Evolutionary conservation across 2,888 invertebrate species (phyloP).

Genomic region (Pecten maximus): DNA sequence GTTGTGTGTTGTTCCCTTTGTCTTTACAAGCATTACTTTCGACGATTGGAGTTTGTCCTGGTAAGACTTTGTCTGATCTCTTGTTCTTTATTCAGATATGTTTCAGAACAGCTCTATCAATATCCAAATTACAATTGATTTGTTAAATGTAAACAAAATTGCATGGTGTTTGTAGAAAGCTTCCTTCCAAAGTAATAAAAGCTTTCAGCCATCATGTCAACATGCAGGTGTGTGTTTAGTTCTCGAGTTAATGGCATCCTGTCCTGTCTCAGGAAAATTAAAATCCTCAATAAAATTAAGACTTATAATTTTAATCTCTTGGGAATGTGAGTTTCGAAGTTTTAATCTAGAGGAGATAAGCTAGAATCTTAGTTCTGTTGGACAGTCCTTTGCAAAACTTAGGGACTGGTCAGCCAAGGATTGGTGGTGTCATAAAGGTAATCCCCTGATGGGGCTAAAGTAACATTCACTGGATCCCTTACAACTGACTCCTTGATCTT

Average conservation of each 20-base stretch:
- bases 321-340: too few species aligned
- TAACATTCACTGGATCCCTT: neutral
- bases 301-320: too few species aligned
- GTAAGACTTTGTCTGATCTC: constrained; percentile 50
- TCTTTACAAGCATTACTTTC: constrained; percentile 57
- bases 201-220: too few species aligned
- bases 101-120: neutral
- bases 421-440: neutral
- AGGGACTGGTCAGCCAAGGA: too few species aligned
- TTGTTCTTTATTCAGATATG: constrained; percentile 26
- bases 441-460: neutral
- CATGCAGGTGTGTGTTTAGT: too few species aligned
- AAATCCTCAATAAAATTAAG: too few species aligned
- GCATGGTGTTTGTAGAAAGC: neutral
- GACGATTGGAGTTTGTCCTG: constrained; percentile 62
- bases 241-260: too few species aligned
- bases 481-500: neutral
- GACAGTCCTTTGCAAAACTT: too few species aligned
- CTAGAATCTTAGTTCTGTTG: too few species aligned
- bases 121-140: neutral
- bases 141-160: neutral
- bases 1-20: constrained; percentile 33
- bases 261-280: too few species aligned
- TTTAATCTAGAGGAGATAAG: too few species aligned
- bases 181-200: neutral